Percentiles rank a stretch among this genome's conserved stretches.
These are phyloP conservation scores for Eira barbara DNA, from an alignment of 2,113 vertebrate genomes.

Conservation along the genomic window DNA sequence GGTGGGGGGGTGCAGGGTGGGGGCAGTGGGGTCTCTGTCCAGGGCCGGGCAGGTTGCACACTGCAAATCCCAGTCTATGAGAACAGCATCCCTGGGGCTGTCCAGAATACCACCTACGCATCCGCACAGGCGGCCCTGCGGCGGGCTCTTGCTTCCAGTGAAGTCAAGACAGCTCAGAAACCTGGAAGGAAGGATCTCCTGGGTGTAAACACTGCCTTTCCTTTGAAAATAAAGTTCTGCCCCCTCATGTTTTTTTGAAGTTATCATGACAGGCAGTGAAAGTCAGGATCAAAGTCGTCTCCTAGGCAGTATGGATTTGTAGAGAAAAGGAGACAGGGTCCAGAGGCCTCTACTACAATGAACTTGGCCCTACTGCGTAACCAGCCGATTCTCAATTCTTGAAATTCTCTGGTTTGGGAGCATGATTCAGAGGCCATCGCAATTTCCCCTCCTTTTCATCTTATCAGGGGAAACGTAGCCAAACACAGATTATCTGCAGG, in stretches of 20 bases:
- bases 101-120: rapidly evolving
- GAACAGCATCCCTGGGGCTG: neutral
- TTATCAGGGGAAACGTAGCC: neutral
- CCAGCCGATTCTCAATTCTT: neutral
- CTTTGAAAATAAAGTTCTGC: neutral
- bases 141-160: neutral
- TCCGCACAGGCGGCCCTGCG: too few relatives aligned
- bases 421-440: neutral
- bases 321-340: neutral
- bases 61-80: neutral
- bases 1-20: neutral
- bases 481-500: neutral
- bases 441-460: neutral
- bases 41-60: neutral
- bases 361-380: neutral
- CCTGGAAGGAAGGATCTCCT: neutral
- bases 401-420: neutral
- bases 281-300: neutral
- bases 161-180: neutral
- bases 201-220: neutral
- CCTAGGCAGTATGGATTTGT: neutral
- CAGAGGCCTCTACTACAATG: neutral
- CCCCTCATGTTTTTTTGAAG: neutral
- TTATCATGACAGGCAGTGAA: neutral
- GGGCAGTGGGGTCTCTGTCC: neutral